These are phyloP conservation scores for Archegozetes longisetosus DNA, from an alignment of 1,140 invertebrate species.

Conservation along the genomic window DNA sequence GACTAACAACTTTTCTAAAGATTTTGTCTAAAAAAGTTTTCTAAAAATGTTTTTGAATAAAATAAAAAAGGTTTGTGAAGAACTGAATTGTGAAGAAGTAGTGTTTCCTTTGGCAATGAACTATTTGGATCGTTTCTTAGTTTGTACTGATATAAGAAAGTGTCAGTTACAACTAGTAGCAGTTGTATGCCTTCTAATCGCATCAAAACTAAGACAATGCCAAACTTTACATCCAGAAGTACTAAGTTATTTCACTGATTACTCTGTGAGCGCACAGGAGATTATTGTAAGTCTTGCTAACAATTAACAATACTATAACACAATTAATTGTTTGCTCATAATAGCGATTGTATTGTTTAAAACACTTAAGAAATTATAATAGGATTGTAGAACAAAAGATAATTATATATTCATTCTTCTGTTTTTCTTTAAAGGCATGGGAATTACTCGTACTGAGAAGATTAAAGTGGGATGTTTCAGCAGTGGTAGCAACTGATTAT, in stretches of 20 bases:
- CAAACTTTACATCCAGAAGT: conserved; percentile 56
- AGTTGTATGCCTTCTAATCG: conserved; percentile 68
- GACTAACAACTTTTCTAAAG: no score
- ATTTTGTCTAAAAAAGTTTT: no score
- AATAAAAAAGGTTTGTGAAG: conserved; percentile 88
- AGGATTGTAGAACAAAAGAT: no score
- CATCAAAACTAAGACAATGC: conserved; percentile 75
- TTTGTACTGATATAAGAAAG: conserved; percentile 46
- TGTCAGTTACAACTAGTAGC: conserved; percentile 73
- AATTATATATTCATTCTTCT: conserved; percentile 50
- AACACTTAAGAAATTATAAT: background rate
- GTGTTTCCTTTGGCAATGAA: conserved; percentile 78
- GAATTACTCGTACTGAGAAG: conserved; percentile 21
- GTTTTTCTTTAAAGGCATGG: conserved; percentile 29
- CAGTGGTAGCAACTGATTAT: conserved; percentile 21
- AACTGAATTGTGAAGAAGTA: conserved; percentile 73
- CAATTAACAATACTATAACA: conserved; percentile 12
- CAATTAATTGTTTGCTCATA: conserved; percentile 5
- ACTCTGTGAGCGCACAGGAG: conserved; percentile 64
- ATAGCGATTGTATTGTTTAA: conserved; percentile 3
- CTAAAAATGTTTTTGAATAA: no score
- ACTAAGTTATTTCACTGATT: conserved; percentile 77
- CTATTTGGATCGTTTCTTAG: conserved; percentile 76
- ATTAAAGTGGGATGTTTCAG: conserved; percentile 23
- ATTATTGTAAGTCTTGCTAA: conserved; percentile 53